Conservation (phyloP, 2,888 invertebrate species). For the Dichetophora obliterata region DNA sequence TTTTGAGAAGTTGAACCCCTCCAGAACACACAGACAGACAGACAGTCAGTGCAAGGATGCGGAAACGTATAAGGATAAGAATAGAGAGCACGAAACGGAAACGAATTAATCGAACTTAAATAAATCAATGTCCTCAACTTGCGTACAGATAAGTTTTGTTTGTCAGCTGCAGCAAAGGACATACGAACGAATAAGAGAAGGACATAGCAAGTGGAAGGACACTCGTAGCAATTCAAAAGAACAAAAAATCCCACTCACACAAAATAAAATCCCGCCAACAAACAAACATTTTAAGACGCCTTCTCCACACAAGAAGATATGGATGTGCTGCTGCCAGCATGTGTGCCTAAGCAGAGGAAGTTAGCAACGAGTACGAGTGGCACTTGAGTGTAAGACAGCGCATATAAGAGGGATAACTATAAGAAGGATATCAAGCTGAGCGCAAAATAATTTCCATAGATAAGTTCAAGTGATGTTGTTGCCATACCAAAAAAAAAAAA, state of each 20-base stretch:
- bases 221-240: not conserved
- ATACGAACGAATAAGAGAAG: not conserved
- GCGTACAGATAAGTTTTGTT: constrained; percentile 30
- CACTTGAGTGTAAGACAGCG: not conserved
- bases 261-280: not conserved
- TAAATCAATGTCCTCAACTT: constrained; percentile 66
- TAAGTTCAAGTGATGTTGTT: constrained; percentile 38
- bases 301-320: too few species aligned
- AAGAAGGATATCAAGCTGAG: constrained; percentile 46
- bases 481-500: too few species aligned
- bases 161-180: constrained; percentile 32
- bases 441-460: constrained; percentile 54
- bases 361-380: not conserved
- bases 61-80: not conserved
- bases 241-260: too few species aligned
- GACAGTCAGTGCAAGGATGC: not conserved
- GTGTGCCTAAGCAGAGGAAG: not conserved
- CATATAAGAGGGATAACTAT: constrained; percentile 17
- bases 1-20: not conserved
- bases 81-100: constrained; percentile 54
- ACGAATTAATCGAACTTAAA: constrained; percentile 70
- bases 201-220: not conserved
- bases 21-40: not conserved
- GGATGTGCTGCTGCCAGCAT: too few species aligned
- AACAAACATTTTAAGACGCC: too few species aligned